Evolutionary conservation across 2,888 invertebrate genomes (phyloP).

Genomic region (Lottia scabra): DNA sequence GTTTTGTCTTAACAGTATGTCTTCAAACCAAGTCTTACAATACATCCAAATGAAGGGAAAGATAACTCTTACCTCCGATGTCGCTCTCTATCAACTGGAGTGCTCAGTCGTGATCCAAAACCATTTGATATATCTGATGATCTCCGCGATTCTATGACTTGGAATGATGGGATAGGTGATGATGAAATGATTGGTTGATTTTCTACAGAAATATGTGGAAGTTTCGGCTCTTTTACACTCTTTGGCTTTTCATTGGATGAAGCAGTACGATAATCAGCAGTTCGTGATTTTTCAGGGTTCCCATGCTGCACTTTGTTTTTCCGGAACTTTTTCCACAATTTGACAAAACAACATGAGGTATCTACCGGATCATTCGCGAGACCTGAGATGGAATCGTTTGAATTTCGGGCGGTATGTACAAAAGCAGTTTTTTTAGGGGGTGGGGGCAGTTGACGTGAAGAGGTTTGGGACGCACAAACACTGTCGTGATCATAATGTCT

Average conservation of each 20-base stretch:
- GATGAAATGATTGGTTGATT: not conserved
- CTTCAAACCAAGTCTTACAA: too few species aligned
- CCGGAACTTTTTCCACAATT: not conserved
- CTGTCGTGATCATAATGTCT: slow-evolving; percentile 1
- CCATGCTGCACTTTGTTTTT: not conserved
- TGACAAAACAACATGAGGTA: not conserved
- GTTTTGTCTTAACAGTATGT: too few species aligned
- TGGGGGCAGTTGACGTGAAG: slow-evolving; percentile 26
- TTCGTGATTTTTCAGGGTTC: not conserved
- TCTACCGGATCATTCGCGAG: not conserved
- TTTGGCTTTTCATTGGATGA: not conserved
- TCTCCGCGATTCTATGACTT: not conserved
- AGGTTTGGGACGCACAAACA: slow-evolving; percentile 22
- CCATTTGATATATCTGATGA: not conserved
- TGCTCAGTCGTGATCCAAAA: not conserved
- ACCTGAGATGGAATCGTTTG: not conserved
- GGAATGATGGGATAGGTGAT: not conserved
- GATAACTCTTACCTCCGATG: not conserved
- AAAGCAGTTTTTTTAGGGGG: slow-evolving; percentile 25
- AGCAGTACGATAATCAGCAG: not conserved
- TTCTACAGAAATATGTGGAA: not conserved
- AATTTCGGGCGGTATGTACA: slow-evolving; percentile 5
- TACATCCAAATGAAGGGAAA: too few species aligned
- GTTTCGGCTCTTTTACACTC: not conserved
- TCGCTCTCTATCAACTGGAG: not conserved